phyloP scores from a whole-genome alignment of 2,113 vertebrate species.

The Pituophis catenifer region DNA sequence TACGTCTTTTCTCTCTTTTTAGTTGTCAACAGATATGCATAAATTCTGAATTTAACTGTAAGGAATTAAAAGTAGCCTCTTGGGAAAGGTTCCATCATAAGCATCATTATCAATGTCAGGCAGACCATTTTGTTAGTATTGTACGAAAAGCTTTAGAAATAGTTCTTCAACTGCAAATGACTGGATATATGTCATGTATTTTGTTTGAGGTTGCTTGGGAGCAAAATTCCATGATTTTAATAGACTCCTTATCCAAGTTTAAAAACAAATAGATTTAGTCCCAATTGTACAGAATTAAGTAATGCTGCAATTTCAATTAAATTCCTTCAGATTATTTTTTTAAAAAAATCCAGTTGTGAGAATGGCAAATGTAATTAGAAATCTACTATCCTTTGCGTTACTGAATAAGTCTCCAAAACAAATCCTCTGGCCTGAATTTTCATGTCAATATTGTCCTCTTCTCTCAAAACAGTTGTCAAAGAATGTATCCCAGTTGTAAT shows the following conservation, averaged over 20 bases:
- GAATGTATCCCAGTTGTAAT: neutral
- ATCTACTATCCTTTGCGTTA: neutral
- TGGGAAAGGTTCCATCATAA: neutral
- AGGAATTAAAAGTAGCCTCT: neutral
- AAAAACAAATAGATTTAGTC: neutral
- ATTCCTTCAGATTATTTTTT: neutral
- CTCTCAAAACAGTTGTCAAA: neutral
- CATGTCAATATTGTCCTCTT: neutral
- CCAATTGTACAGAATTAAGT: neutral
- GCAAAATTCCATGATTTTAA: neutral
- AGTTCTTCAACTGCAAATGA: neutral
- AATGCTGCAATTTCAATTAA: neutral
- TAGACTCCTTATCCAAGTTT: neutral
- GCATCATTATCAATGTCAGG: neutral
- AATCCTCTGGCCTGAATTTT: neutral
- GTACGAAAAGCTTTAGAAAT: neutral
- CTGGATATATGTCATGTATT: neutral
- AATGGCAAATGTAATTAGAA: neutral
- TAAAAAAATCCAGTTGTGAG: neutral
- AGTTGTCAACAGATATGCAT: neutral
- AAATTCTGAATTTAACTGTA: neutral
- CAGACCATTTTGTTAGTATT: neutral
- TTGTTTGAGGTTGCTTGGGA: neutral
- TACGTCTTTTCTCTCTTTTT: neutral
- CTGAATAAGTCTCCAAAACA: neutral